Evolutionary conservation across 2,888 invertebrate species (phyloP), one percentile per base, ranked within the genome.

Genomic region (Orchesellides sinensis): DNA sequence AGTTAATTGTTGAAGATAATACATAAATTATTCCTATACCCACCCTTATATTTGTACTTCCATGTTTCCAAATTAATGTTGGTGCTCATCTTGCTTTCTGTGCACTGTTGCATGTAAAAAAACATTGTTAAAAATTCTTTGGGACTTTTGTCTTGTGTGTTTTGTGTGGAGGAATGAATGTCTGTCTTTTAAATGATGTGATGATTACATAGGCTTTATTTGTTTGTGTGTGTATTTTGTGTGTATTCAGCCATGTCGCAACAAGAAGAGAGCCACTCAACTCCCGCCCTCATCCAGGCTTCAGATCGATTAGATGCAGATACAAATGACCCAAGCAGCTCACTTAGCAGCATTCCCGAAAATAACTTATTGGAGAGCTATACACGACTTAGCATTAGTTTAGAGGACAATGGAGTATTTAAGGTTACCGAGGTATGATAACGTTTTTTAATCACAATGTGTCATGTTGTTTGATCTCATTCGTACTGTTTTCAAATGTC

Each of bases 221-320:
- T 40, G 40, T 40, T 40, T 40, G 2, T 49, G n/a, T 54, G 23
- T 54, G 21, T 54, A 8, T 21, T 25, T 23, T 59, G 59, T 29
- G 32, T 27, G 29, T 10, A 89, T 89, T 23, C 90, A 94, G 94
- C 93, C 83, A 92, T 95, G 92, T 93, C 95, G 54, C 95, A 95
- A 89, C 95, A 95, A 88, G 96, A 96, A 90, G 96, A 96, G 91
- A 96, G 96, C 88, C 96, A 96, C 90, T 96, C 96, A 79, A 96
- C 96, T 89, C 96, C 96, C 63, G 95, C 96, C 68, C 91, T 96
- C 89, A 92, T 94, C 89, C 95, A 95, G 89, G 93, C 93, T 82
- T 90, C 89, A 10, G 90, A 89, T 56, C 87, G 89, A 17, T 54
- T 87, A 32, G 87, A 93, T 92, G 85, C 63, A 21, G 88, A 84